phyloP scores from a whole-genome alignment of 1,140 invertebrate species.

The Phenacoccus solenopsis region DNA sequence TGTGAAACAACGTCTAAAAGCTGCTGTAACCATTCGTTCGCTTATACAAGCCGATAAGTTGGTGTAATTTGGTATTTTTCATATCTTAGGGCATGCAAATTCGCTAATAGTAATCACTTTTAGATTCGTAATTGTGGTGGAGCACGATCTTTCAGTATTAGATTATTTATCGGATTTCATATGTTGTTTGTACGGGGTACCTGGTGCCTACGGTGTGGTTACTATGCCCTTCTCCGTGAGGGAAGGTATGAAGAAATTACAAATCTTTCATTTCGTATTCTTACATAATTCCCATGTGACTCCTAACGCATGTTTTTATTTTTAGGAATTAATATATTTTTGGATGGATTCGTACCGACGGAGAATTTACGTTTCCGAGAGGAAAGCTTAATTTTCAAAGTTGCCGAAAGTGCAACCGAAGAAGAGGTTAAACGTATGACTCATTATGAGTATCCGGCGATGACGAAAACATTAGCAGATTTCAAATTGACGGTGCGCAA shows the following conservation, averaged over 20 bases:
- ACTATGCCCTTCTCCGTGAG: slow-evolving; percentile 99
- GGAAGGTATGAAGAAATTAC: slow-evolving; percentile 53
- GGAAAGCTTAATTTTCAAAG: slow-evolving; percentile 93
- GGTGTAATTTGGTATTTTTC: slow-evolving; percentile 27
- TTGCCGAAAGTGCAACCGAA: slow-evolving; percentile 92
- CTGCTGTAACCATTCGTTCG: slow-evolving; percentile 84
- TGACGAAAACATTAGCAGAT: slow-evolving; percentile 71
- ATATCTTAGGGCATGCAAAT: neutral
- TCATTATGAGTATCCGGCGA: slow-evolving; percentile 86
- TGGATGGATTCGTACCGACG: slow-evolving; percentile 98
- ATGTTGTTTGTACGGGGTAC: slow-evolving; percentile 95
- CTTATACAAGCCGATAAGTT: slow-evolving; percentile 83
- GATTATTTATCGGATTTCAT: slow-evolving; percentile 99
- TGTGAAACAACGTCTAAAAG: slow-evolving; percentile 96
- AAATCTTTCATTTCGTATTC: neutral
- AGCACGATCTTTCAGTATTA: slow-evolving; percentile 96
- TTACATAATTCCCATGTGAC: neutral
- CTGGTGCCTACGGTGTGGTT: slow-evolving; percentile 97
- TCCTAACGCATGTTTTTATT: neutral
- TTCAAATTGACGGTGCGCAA: slow-evolving; percentile 69
- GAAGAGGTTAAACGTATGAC: slow-evolving; percentile 95
- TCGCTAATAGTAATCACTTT: slow-evolving; percentile 23
- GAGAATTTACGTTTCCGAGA: slow-evolving; percentile 98
- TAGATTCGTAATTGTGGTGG: slow-evolving; percentile 97
- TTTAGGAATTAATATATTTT: slow-evolving; percentile 93